phyloP scores from a whole-genome alignment of 2,888 invertebrate genomes.

The Pherbina coryleti region DNA sequence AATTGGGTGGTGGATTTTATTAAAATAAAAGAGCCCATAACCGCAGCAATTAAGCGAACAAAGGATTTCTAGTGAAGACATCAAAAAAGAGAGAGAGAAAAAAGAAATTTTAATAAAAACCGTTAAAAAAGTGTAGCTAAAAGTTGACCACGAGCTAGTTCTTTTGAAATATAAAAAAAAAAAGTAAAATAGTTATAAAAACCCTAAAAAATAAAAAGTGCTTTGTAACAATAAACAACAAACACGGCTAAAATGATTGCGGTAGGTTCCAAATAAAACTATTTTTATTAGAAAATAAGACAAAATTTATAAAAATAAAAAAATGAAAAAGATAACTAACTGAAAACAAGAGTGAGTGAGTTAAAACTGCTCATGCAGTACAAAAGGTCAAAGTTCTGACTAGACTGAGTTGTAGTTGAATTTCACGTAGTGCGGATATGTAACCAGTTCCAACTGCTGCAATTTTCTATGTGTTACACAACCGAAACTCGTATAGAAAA shows the following conservation, averaged over 20 bases:
- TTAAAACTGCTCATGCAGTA: not conserved
- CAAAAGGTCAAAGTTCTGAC: conserved; percentile 12
- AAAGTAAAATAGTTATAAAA: not conserved
- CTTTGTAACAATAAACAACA: not conserved
- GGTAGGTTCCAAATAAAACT: conserved; percentile 20
- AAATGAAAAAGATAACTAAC: not conserved
- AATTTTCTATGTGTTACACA: not conserved
- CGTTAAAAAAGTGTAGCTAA: not conserved
- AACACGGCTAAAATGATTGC: conserved; percentile 14
- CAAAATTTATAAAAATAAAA: not conserved
- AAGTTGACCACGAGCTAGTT: not conserved
- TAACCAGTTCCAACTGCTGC: not conserved
- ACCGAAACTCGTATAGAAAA: not conserved
- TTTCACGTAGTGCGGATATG: not conserved
- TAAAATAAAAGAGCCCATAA: not conserved
- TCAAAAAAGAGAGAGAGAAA: not conserved
- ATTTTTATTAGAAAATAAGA: not conserved
- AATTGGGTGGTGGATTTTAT: conserved; percentile 1
- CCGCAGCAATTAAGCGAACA: not conserved
- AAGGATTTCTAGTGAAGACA: not conserved
- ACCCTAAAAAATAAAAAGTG: not conserved
- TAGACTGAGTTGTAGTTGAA: not conserved
- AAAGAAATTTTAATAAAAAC: not conserved
- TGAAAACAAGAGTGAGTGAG: not conserved
- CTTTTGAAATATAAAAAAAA: not conserved